phyloP scores from a whole-genome alignment of 2,797 vertebrate species.

The Falco rusticolus region DNA sequence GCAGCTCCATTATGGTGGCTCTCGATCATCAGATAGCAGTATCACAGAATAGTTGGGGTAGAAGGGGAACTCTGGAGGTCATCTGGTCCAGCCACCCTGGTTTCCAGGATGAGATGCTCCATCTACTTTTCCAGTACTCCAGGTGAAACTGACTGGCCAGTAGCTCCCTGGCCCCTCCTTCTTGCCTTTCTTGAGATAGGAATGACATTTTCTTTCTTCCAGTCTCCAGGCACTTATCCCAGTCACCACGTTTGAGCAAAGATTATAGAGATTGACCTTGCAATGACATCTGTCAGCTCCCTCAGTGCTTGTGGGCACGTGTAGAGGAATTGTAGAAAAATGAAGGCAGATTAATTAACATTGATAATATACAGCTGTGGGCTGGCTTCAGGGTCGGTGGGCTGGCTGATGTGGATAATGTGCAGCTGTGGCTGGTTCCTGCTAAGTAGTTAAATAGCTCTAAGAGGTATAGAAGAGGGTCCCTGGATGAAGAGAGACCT shows the following conservation, averaged over 20 bases:
- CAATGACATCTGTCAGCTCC: neutral
- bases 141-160: neutral
- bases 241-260: neutral
- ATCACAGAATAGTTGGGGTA: neutral
- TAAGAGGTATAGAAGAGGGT: too few relatives aligned
- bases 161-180: neutral
- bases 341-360: too few relatives aligned
- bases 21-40: accelerated
- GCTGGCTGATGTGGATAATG: too few relatives aligned
- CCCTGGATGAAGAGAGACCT: too few relatives aligned
- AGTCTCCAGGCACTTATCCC: too few relatives aligned
- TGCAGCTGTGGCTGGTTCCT: too few relatives aligned
- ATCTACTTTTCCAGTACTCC: neutral
- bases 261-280: neutral
- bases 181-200: neutral
- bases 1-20: neutral
- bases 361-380: too few relatives aligned
- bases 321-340: too few relatives aligned
- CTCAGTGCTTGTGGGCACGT: neutral
- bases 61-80: neutral
- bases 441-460: too few relatives aligned
- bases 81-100: neutral
- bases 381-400: too few relatives aligned
- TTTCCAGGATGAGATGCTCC: neutral
- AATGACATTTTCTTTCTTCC: neutral